Conservation (phyloP, 2,113 vertebrate genomes). For the Phylloscopus trochilus region DNA sequence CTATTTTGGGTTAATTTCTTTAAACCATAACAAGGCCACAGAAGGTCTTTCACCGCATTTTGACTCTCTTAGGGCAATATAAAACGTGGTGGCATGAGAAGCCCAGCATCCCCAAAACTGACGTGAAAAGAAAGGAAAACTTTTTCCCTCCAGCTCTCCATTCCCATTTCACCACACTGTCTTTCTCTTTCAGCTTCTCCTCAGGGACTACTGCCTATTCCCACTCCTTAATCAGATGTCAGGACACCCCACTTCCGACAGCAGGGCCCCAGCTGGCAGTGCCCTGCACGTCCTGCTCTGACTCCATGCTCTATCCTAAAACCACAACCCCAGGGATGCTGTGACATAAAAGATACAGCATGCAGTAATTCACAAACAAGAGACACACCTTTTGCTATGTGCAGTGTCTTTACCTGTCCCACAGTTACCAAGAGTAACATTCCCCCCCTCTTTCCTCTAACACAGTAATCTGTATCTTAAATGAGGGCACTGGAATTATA, state of each 20-base stretch:
- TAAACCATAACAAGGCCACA: background rate
- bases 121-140: background rate
- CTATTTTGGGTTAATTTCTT: background rate
- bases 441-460: background rate
- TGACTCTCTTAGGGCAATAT: background rate
- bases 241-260: rapidly evolving
- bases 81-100: rapidly evolving
- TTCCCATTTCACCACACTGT: background rate
- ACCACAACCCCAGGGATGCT: rapidly evolving
- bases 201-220: background rate
- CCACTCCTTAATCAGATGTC: background rate
- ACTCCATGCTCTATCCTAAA: background rate
- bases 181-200: background rate
- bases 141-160: background rate
- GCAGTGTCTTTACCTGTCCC: background rate
- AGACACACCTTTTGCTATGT: background rate
- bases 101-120: background rate
- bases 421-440: background rate
- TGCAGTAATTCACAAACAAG: background rate
- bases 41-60: background rate
- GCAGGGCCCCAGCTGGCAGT: background rate
- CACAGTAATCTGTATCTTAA: background rate
- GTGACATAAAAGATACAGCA: background rate
- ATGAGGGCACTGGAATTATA: background rate
- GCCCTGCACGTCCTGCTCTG: background rate